These are phyloP conservation scores for Bombus pascuorum DNA, from an alignment of 1,140 invertebrate genomes.

Conservation along the genomic window DNA sequence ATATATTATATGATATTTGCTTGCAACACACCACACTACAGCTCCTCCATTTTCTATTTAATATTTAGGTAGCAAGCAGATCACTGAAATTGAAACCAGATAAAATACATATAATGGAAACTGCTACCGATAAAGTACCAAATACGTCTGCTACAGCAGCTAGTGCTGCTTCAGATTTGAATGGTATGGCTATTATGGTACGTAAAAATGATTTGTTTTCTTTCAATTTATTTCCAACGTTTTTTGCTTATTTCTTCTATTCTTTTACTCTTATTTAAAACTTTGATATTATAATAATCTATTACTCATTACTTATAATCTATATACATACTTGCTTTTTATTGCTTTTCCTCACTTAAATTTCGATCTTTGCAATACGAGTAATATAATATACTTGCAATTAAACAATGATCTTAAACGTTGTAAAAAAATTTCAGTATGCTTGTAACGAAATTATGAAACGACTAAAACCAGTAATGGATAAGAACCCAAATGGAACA, in stretches of 20 bases:
- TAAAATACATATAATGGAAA: constrained; percentile 94
- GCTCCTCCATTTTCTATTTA: not conserved
- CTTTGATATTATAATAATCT: no score
- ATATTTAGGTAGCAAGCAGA: constrained; percentile 86
- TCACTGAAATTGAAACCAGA: constrained; percentile 88
- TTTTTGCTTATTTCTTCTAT: not conserved
- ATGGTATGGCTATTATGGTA: constrained; percentile 96
- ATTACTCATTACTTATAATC: no score
- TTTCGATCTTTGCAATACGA: not conserved
- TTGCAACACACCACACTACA: not conserved
- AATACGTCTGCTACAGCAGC: constrained; percentile 97
- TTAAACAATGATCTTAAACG: not conserved
- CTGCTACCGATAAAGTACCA: constrained; percentile 95
- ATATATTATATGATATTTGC: not conserved
- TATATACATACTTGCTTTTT: no score
- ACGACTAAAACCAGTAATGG: constrained; percentile 90
- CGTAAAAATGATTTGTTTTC: constrained; percentile 63
- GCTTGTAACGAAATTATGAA: constrained; percentile 92
- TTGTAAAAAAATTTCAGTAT: constrained; percentile 82
- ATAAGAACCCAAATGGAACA: constrained; percentile 89
- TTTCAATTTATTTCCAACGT: not conserved
- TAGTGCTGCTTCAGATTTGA: constrained; percentile 95
- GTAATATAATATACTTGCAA: not conserved
- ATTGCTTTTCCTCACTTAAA: no score
- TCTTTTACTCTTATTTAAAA: not conserved